Evolutionary conservation across 2,113 vertebrate genomes (phyloP), one percentile per base, ranked within the genome.

Genomic region (Illadopsis cleaveri): DNA sequence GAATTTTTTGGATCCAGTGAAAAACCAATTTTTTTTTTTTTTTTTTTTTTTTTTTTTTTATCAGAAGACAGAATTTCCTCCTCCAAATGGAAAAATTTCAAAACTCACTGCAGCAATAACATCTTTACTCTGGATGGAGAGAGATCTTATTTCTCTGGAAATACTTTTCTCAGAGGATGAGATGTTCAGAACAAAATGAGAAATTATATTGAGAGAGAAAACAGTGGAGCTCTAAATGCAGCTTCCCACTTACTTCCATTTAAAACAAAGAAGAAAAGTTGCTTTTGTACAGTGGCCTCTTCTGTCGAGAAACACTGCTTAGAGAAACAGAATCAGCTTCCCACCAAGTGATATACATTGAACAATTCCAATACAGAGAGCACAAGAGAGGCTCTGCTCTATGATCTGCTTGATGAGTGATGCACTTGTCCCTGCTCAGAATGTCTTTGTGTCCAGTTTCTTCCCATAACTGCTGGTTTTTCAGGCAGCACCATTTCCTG

Each of bases 91-190:
- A 95, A 93, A 89, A 40, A 24, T 77, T 93, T 77, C 86, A 88
- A 90, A 92, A 92, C 37, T 73, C 20, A 20, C 64, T 71, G 33
- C 44, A 92, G 72, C 44, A 88, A 51, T 48, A 87, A 21, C 4
- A 45, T 68, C 27, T 56, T 81, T 77, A 60, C 11, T 70, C 31
- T 76, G 58, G 65, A 91, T 76, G 18, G 19, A 83, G 10, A 73
- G 22, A 80, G 54, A 85, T 77, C 54, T 37, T 79, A 45, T 85
- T 96, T 72, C 84, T 80, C 58, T 82, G 56, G 38, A 90, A 93
- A 93, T 38, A 53, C 31, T 94, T 84, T 75, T 89, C 61, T 94
- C 84, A 85, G 84, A 81, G 65, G 62, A 82, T 82, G 22, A 69
- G 27, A 44, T 48, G 37, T 69, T 93, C 65, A 61, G 53, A 85